Percentiles rank a stretch among this genome's conserved stretches.
Evolutionary conservation across 2,888 invertebrate species (phyloP).

Genomic region (Synanthedon formicaeformis): DNA sequence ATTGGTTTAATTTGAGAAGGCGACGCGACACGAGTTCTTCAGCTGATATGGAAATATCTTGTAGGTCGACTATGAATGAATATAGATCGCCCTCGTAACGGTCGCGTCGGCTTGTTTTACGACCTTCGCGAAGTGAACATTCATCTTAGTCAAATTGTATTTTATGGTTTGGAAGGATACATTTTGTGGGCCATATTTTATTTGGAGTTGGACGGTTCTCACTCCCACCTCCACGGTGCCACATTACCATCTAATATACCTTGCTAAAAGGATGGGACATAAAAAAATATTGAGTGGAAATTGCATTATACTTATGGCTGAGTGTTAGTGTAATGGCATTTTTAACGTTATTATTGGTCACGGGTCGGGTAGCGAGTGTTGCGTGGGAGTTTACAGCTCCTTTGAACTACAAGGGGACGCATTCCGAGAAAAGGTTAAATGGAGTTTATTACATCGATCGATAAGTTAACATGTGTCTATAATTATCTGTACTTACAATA

Average conservation of each 20-base stretch:
- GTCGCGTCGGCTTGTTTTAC: slow-evolving; percentile 26
- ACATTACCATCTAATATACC: slow-evolving; percentile 9
- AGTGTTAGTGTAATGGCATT: not conserved
- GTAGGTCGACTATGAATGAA: slow-evolving; percentile 26
- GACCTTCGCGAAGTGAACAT: slow-evolving; percentile 25
- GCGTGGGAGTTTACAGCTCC: slow-evolving; percentile 20
- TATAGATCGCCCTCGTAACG: slow-evolving; percentile 23
- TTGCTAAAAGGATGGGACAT: slow-evolving; percentile 20
- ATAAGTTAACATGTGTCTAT: not conserved
- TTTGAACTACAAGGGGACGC: slow-evolving; percentile 13
- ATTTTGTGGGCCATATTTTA: slow-evolving; percentile 21
- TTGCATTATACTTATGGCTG: slow-evolving; percentile 12
- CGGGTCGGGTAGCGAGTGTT: slow-evolving; percentile 4
- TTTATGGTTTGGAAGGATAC: slow-evolving; percentile 26
- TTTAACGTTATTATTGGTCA: slow-evolving; percentile 6
- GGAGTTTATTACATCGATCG: slow-evolving; percentile 22
- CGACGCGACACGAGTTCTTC: no score
- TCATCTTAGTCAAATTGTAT: slow-evolving; percentile 38
- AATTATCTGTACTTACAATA: not conserved
- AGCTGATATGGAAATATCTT: slow-evolving; percentile 21
- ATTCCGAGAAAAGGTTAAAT: slow-evolving; percentile 39
- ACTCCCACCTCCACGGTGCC: slow-evolving; percentile 9
- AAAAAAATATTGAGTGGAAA: slow-evolving; percentile 15
- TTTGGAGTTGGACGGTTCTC: slow-evolving; percentile 12
- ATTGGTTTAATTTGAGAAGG: no score